Percentiles rank a stretch among this genome's conserved stretches.
phyloP scores from a whole-genome alignment of 2,888 invertebrate species.

The Cosmopolites sordidus region DNA sequence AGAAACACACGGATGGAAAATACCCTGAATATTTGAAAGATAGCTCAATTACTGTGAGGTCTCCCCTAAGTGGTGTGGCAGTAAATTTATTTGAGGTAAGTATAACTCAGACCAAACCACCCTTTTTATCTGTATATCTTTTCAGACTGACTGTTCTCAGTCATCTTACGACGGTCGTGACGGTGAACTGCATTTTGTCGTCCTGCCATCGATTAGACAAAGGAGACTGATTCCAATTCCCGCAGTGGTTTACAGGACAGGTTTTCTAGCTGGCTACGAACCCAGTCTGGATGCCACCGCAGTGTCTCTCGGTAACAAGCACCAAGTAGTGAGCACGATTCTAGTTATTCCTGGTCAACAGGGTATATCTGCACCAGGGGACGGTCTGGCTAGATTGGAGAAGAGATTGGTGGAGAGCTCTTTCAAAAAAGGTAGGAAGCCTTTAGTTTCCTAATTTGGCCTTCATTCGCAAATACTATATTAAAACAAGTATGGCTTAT shows the following conservation, averaged over 20 bases:
- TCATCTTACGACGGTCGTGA: slow-evolving; percentile 74
- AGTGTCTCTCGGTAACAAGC: slow-evolving; percentile 68
- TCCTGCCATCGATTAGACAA: slow-evolving; percentile 73
- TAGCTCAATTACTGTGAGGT: slow-evolving; percentile 65
- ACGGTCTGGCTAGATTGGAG: slow-evolving; percentile 72
- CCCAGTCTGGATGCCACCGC: slow-evolving; percentile 79
- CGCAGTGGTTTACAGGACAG: slow-evolving; percentile 71
- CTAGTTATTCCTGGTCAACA: slow-evolving; percentile 84
- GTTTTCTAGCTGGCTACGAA: slow-evolving; percentile 81
- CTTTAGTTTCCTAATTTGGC: too few species aligned
- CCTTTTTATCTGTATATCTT: slow-evolving; percentile 29
- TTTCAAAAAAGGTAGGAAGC: slow-evolving; percentile 55
- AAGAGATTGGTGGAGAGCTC: slow-evolving; percentile 63
- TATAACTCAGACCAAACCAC: slow-evolving; percentile 9
- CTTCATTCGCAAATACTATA: too few species aligned
- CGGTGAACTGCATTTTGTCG: slow-evolving; percentile 83
- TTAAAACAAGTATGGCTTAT: too few species aligned
- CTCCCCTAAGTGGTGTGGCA: slow-evolving; percentile 76
- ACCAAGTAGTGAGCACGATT: slow-evolving; percentile 70
- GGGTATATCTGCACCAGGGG: slow-evolving; percentile 73
- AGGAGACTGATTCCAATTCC: slow-evolving; percentile 78
- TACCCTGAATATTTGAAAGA: slow-evolving; percentile 73
- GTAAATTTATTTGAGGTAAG: slow-evolving; percentile 75
- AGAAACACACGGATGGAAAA: slow-evolving; percentile 72
- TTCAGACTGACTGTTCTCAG: slow-evolving; percentile 73